Conservation (phyloP, 2,888 invertebrate genomes). For the Agrotis ipsilon region DNA sequence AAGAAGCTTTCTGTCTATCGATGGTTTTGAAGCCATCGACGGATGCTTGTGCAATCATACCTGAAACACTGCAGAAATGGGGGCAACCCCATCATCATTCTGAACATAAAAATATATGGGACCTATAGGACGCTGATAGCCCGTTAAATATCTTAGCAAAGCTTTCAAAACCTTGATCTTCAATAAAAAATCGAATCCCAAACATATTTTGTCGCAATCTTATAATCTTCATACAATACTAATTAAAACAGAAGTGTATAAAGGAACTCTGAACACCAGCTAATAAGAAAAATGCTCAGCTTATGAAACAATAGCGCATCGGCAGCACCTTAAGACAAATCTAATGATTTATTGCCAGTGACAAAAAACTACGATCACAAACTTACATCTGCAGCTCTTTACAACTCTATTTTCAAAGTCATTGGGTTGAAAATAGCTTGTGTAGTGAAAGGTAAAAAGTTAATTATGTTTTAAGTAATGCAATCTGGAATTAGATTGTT, state of each 20-base stretch:
- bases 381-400: constrained; percentile 2
- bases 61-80: background rate
- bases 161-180: too few relatives aligned
- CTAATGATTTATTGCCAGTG: constrained; percentile 82
- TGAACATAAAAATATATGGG: too few relatives aligned
- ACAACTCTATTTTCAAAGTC: constrained; percentile 1
- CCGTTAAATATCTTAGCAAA: too few relatives aligned
- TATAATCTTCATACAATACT: constrained; percentile 25
- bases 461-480: constrained; percentile 67
- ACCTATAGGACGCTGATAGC: too few relatives aligned
- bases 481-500: constrained; percentile 72
- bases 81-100: background rate
- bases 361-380: constrained; percentile 69
- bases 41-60: background rate
- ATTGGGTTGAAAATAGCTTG: constrained; percentile 33
- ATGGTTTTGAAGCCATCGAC: background rate
- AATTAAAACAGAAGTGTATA: constrained; percentile 19
- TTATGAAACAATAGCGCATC: constrained; percentile 82
- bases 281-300: constrained; percentile 57
- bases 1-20: background rate
- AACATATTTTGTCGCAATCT: background rate
- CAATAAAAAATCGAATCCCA: background rate
- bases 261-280: constrained; percentile 16
- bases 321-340: constrained; percentile 85
- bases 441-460: constrained; percentile 35